These are phyloP conservation scores for Aphelinus atriplicis DNA, from an alignment of 1,140 invertebrate species.

Conservation along the genomic window DNA sequence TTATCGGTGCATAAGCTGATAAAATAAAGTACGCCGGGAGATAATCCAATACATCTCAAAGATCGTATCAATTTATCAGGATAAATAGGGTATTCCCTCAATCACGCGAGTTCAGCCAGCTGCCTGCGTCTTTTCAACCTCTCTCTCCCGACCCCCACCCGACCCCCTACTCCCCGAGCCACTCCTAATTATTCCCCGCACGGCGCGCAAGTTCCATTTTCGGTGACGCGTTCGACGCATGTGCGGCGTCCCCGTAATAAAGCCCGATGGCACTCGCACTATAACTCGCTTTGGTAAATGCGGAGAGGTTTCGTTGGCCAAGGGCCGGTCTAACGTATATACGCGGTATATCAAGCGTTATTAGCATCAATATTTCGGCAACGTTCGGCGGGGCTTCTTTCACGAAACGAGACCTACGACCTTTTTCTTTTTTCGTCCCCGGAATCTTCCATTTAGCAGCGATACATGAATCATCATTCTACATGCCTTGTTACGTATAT, in stretches of 20 bases:
- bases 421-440: too few species aligned
- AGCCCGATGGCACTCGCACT: too few species aligned
- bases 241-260: neutral
- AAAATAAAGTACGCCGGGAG: neutral
- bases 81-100: conserved; percentile 14
- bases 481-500: too few species aligned
- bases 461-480: too few species aligned
- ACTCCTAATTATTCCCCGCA: conserved; percentile 8
- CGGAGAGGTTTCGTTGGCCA: too few species aligned
- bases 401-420: too few species aligned
- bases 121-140: conserved; percentile 2
- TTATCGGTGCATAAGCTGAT: conserved; percentile 2
- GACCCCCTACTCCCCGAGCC: too few species aligned
- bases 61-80: conserved; percentile 24
- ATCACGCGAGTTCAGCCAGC: conserved; percentile 17
- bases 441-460: too few species aligned
- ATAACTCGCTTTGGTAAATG: too few species aligned
- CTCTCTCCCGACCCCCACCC: neutral
- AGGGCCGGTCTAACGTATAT: too few species aligned
- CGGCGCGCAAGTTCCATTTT: neutral
- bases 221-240: conserved; percentile 15
- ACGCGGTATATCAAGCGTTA: neutral
- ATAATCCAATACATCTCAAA: conserved; percentile 26
- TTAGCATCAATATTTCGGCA: neutral
- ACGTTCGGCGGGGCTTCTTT: too few species aligned